Evolutionary conservation across 2,113 vertebrate species (phyloP).

Genomic region (Atlantisia rogersi): DNA sequence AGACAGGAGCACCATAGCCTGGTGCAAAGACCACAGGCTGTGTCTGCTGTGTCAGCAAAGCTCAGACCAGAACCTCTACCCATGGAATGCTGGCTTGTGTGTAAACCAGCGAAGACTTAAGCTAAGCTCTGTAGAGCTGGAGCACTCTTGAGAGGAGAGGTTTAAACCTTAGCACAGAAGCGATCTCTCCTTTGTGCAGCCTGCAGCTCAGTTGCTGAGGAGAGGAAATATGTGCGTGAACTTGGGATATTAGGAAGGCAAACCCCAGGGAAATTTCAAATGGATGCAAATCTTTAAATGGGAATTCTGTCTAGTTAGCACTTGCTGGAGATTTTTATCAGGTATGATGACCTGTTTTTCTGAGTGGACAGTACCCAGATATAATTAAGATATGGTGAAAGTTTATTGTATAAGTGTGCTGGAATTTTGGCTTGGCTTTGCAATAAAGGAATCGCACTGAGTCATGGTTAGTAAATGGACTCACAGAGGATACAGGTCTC

Average conservation of each 20-base stretch:
- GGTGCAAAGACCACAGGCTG: background rate
- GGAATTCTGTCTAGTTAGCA: constrained; percentile 40
- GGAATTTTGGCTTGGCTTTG: constrained; percentile 63
- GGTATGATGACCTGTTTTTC: background rate
- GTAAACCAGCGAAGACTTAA: background rate
- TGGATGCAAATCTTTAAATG: constrained; percentile 4
- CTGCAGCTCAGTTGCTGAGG: background rate
- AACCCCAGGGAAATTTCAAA: constrained; percentile 31
- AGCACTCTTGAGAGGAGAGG: background rate
- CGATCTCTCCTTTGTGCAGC: background rate
- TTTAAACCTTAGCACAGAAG: background rate
- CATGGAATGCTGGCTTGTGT: background rate
- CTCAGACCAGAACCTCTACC: background rate
- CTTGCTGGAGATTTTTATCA: constrained; percentile 38
- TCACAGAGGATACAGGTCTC: background rate
- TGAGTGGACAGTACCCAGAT: constrained; percentile 14
- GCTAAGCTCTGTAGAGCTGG: background rate
- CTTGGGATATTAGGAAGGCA: background rate
- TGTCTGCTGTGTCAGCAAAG: background rate
- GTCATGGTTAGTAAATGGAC: constrained; percentile 21
- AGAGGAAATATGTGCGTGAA: constrained; percentile 46
- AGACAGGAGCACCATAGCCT: fast-evolving
- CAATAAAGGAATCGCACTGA: constrained; percentile 32
- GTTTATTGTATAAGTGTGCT: constrained; percentile 58
- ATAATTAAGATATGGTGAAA: constrained; percentile 44